Base-by-base conservation (phyloP, 2,797 vertebrate species). In the Centroberyx gerrardi region DNA sequence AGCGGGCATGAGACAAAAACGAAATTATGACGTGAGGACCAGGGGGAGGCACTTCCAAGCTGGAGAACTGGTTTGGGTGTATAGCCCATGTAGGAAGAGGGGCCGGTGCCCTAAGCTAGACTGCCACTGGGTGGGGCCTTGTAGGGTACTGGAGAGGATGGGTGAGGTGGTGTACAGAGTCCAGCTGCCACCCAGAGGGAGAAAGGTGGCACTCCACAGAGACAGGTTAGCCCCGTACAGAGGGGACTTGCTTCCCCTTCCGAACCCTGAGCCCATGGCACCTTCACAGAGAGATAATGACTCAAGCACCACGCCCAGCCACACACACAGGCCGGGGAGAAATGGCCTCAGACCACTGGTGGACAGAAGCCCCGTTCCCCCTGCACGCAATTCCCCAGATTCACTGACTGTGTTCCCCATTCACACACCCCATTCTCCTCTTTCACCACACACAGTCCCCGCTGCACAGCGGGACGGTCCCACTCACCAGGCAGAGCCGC, bases 91-190 rank as follows among this genome's bases (percentile, higher is more conserved):
- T 4, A 46, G 75, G 1, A 72, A 78, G n/a, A 78, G 46, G 4
- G 54, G 61, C 2, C 28, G 60, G 0, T 72, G 68, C 36, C 72
- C 64, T 0, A 72, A 76, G 15, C 40, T 75, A 9, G 79, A 69
- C 36, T 48, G 62, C 14, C 12, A 77, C 0, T 69, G 36, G 70
- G 44, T 56, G 15, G 44, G 15, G 8, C 62, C 61, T 10, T 65
- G 22, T 33, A 10, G 6, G 28, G n/a, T 75, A 8, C n/a, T 75
- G 36, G 54, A 70, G 44, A 52, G 49, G 27, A 6, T 80, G 54
- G 55, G 66, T 0, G 40, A 70, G 31, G 46, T 70, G 22, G 67
- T 75, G 2, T 70, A 75, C n/a, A 8, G 40, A 17, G 38, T 70
- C 27, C 31, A 75, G 22, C 27, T 74, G 48, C 48, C 78, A 3